Conservation (phyloP, 2,888 invertebrate species). For the Mactromeris polynyma region DNA sequence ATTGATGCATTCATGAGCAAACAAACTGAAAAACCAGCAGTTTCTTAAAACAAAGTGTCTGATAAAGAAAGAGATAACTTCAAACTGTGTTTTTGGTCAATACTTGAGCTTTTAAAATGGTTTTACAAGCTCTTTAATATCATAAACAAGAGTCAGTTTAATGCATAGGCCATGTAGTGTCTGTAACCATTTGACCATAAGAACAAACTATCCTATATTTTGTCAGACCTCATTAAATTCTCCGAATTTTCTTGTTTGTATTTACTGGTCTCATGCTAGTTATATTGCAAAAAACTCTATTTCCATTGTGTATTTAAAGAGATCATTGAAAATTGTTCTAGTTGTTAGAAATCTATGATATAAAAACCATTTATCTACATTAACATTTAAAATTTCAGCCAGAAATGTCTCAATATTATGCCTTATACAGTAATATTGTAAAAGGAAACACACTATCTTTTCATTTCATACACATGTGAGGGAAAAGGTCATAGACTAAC, state of each 20-base stretch:
- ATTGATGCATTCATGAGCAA: no score
- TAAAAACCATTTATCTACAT: not conserved
- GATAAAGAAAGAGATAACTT: not conserved
- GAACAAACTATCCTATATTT: constrained; percentile 18
- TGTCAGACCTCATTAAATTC: constrained; percentile 15
- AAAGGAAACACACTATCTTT: not conserved
- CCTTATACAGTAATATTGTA: not conserved
- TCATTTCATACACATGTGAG: not conserved
- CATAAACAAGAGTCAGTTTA: constrained; percentile 28
- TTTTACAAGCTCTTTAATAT: constrained; percentile 32
- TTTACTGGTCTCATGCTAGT: not conserved
- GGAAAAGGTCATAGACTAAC: not conserved
- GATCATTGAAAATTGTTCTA: no score
- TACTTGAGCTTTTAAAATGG: constrained; percentile 8
- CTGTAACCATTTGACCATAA: constrained; percentile 32
- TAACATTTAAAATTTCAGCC: not conserved
- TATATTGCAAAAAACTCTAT: not conserved
- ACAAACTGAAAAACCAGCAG: not conserved
- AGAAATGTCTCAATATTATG: not conserved
- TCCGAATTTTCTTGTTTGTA: not conserved
- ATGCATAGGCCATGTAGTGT: constrained; percentile 26
- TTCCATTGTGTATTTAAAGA: no score
- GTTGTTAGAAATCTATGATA: no score
- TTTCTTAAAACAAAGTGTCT: not conserved
- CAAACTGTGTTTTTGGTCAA: not conserved